Percentiles rank a stretch among this genome's conserved stretches.
These are phyloP conservation scores for Poliocrania exsul DNA, from an alignment of 2,797 vertebrate species.

Conservation along the genomic window DNA sequence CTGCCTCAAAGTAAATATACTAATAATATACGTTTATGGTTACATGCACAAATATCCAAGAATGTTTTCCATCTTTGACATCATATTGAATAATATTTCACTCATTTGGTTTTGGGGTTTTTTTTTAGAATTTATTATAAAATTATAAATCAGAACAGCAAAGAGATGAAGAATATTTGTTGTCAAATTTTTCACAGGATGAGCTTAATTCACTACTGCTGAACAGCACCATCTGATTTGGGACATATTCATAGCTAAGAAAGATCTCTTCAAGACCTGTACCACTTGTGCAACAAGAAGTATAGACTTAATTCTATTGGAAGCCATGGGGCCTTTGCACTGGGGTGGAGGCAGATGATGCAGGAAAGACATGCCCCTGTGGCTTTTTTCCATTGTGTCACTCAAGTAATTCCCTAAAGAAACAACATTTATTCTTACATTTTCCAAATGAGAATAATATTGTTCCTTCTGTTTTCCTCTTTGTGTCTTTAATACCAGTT, in stretches of 20 bases:
- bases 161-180: not conserved
- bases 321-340: not conserved
- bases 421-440: not conserved
- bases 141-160: not conserved
- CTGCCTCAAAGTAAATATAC: not conserved
- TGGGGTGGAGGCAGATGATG: not conserved
- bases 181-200: not conserved
- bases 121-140: not conserved
- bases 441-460: not conserved
- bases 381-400: conserved; percentile 43
- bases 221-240: not conserved
- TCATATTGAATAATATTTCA: not conserved
- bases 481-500: not conserved
- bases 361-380: not conserved
- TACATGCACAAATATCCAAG: not conserved
- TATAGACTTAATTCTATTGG: not conserved
- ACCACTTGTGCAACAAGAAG: not conserved
- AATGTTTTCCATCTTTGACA: not conserved
- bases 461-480: not conserved
- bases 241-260: not conserved
- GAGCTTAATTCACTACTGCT: not conserved
- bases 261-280: not conserved
- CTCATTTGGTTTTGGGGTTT: fast-evolving
- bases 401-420: conserved; percentile 7
- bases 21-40: not conserved